phyloP scores from a whole-genome alignment of 2,113 vertebrate species.

The Elephantulus edwardii region DNA sequence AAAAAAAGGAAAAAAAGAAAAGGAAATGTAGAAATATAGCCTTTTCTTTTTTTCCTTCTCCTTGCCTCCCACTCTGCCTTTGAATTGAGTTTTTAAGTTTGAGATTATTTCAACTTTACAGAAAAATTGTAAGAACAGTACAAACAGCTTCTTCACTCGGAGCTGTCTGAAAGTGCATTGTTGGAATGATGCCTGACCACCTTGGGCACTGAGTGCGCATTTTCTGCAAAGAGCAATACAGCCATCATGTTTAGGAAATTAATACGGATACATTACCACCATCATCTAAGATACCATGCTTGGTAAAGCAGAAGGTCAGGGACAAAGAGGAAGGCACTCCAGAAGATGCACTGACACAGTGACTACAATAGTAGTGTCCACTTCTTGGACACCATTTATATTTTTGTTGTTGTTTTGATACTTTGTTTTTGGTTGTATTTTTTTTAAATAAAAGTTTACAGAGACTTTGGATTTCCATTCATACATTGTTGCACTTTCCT shows the following conservation, averaged over 20 bases:
- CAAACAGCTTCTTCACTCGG: not conserved
- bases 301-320: no score
- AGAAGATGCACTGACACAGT: no score
- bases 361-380: no score
- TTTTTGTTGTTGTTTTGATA: no score
- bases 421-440: no score
- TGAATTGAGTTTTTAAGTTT: not conserved
- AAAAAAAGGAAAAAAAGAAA: not conserved
- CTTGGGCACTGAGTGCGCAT: not conserved
- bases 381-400: no score
- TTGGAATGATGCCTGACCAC: not conserved
- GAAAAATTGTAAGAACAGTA: not conserved
- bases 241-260: not conserved
- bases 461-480: no score
- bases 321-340: no score
- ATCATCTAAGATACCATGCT: no score
- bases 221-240: not conserved
- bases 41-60: not conserved
- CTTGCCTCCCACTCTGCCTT: not conserved
- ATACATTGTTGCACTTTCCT: no score
- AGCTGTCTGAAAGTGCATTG: not conserved
- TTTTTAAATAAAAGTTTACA: no score
- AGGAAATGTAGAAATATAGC: not conserved
- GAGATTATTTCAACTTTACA: not conserved
- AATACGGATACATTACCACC: not conserved